Evolutionary conservation across 2,888 invertebrate species (phyloP), one percentile per base, ranked within the genome.

Genomic region (Pristionchus fissidentatus): DNA sequence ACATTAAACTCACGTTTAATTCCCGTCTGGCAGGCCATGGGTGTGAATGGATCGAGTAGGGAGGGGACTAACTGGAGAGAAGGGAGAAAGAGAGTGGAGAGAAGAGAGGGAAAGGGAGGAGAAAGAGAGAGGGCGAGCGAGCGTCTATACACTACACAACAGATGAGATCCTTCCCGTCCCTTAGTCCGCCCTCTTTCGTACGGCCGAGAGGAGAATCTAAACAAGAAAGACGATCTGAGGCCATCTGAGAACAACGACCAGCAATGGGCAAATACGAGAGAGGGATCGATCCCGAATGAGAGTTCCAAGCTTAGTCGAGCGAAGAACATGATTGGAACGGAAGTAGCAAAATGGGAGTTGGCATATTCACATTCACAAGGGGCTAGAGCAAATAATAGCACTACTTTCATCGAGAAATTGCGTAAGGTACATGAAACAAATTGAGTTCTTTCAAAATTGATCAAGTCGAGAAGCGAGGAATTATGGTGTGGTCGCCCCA

Each of bases 1-100:
- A 13, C 19, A 32, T 22, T 3, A 7, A 70, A 86, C 86, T 84
- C 26, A 90, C 90, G 88, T 90, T 90, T 87, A 84, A 91, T 91
- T 83, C 91, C 91, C 83, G 90, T 91, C 85, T 91, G 91, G 86
- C 90, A 91, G 84, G 91, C 90, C 91, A 91, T 91, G 26, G 26
- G 41, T 41, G 38, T 49, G 75, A 75, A 32, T 75, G 49, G 75
- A 75, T 75, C 49, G 75, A 49, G 75, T 75, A 29, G 49, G 46
- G 29, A 49, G 73, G 62, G 75, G 75, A 75, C 66, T 70, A 70
- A 70, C 66, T 70, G 66, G 66, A 70, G n/a, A n/a, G 66, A 70
- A 70, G 66, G 41, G 66, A 41, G 41, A n/a, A n/a, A n/a, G n/a
- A n/a, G n/a, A n/a, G n/a, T n/a, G n/a, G 66, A 70, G 66, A 70